phyloP scores from a whole-genome alignment of 2,888 invertebrate genomes.

The Campopleginae sp. region DNA sequence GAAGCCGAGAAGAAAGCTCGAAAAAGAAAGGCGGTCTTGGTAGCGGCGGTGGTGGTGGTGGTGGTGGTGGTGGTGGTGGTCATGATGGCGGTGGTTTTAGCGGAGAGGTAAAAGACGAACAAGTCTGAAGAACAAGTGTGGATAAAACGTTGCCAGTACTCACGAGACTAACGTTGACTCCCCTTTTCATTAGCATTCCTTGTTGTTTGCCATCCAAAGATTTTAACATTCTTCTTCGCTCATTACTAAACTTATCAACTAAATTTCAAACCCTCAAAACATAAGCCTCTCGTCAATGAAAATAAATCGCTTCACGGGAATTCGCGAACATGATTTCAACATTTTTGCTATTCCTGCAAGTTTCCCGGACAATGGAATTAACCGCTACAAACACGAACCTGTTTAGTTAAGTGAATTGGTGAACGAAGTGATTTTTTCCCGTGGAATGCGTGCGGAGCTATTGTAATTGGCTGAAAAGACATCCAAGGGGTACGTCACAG shows the following conservation, averaged over 20 bases:
- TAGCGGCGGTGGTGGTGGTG: constrained; percentile 63
- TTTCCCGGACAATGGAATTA: not conserved
- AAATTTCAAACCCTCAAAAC: not conserved
- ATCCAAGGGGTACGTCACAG: not conserved
- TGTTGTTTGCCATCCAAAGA: constrained; percentile 5
- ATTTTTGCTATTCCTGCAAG: not conserved
- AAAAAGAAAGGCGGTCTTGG: constrained; percentile 39
- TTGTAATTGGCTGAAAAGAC: not conserved
- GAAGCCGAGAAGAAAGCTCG: constrained; percentile 24
- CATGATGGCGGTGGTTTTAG: constrained; percentile 62
- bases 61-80: constrained; percentile 64
- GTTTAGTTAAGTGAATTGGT: constrained; percentile 5
- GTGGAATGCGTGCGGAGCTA: constrained; percentile 7
- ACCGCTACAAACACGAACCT: not conserved
- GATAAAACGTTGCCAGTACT: constrained; percentile 35
- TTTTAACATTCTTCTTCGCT: not conserved
- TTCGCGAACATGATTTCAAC: not conserved
- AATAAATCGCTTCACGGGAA: not conserved
- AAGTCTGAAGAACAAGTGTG: constrained; percentile 35
- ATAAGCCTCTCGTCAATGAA: not conserved
- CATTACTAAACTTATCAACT: not conserved
- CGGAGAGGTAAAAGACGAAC: constrained; percentile 59
- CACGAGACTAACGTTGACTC: constrained; percentile 33
- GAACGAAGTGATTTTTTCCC: constrained; percentile 19
- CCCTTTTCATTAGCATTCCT: constrained; percentile 25